These are phyloP conservation scores for Sarcoramphus papa DNA, from an alignment of 2,797 vertebrate genomes.

Conservation along the genomic window DNA sequence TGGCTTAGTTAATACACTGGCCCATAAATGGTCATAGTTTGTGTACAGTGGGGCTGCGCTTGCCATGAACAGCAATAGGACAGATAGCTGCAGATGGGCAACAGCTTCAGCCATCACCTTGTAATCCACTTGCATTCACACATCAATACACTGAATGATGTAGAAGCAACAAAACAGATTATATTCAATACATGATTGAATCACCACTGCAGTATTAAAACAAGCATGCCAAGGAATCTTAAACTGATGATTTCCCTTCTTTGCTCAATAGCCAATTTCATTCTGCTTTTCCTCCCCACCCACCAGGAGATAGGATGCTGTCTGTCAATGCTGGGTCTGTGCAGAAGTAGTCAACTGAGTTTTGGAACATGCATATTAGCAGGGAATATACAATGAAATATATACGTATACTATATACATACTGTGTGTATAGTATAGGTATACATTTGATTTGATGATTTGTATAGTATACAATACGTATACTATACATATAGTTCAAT, in stretches of 20 bases:
- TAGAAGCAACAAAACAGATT: neutral
- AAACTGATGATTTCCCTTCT: neutral
- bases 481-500: neutral
- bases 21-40: neutral
- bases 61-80: neutral
- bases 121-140: neutral
- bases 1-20: neutral
- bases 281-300: neutral
- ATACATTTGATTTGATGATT: neutral
- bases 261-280: neutral
- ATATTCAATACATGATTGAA: neutral
- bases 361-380: neutral
- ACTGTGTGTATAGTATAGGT: neutral
- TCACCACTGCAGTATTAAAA: neutral
- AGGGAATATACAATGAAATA: neutral
- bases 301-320: neutral
- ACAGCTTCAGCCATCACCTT: neutral
- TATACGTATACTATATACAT: neutral
- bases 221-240: neutral
- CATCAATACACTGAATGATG: neutral
- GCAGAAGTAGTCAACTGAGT: neutral
- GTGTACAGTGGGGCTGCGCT: neutral
- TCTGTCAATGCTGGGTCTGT: neutral
- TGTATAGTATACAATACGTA: neutral
- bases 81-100: neutral